Evolutionary conservation across 1,140 invertebrate species (phyloP), one percentile per base, ranked within the genome.

Genomic region (Leptoteleia sp.): DNA sequence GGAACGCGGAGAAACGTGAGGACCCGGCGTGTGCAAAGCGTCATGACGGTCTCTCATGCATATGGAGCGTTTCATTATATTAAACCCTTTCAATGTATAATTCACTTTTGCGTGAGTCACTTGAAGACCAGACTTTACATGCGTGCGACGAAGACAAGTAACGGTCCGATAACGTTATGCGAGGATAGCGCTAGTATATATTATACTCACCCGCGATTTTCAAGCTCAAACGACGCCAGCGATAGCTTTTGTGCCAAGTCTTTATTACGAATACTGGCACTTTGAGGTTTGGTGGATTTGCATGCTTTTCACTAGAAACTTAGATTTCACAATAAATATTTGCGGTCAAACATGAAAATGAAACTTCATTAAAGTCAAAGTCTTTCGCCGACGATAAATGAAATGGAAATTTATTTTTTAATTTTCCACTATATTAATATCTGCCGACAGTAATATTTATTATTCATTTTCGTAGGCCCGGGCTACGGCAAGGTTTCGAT

Each of bases 61-160:
- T 92, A 92, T 92, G 91, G 91, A 92, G 90, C 90, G 90, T 91
- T 91, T 91, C 91, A 92, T 92, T 92, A 92, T 91, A 91, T 91
- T 91, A 91, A 91, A 91, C 90, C 91, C 90, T 91, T 91, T 91
- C 91, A 91, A 92, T 91, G 91, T 92, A 92, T 92, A 92, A 92
- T 91, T 92, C 91, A 91, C 91, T 92, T 92, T 92, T 91, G 91
- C 90, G 90, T 91, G 91, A n/a, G n/a, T n/a, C n/a, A n/a, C n/a
- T n/a, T n/a, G n/a, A n/a, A n/a, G n/a, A n/a, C n/a, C n/a, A n/a
- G n/a, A n/a, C n/a, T n/a, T n/a, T n/a, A n/a, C n/a, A n/a, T n/a
- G n/a, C n/a, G n/a, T n/a, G n/a, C n/a, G n/a, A n/a, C n/a, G n/a
- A n/a, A n/a, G n/a, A n/a, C n/a, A n/a, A n/a, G n/a, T n/a, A n/a